Evolutionary conservation across 2,797 vertebrate species (phyloP), one percentile per base, ranked within the genome.

Genomic region (Sebastiscus tertius): DNA sequence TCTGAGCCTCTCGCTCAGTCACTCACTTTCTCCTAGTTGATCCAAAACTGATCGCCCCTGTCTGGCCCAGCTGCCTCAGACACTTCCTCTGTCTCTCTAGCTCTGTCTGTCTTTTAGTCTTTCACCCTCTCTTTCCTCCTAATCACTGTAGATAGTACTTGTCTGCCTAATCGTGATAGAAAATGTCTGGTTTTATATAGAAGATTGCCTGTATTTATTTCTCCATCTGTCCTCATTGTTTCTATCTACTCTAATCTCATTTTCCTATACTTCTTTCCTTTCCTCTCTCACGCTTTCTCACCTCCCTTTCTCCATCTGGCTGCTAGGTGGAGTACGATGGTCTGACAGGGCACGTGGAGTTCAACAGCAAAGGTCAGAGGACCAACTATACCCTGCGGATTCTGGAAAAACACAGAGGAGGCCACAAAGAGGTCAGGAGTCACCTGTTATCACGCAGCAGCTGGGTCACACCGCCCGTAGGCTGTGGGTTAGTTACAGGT

Each of bases 341-440:
- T 82, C 94, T 98, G 93, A 98, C 97, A 0, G 97, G 97, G 10
- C 95, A 95, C 2, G 97, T 98, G 31, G 97, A 98, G 91, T 98
- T 98, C 93, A 98, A 98, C 96, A 98, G 97, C 94, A 98, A 98
- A 95, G 97, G 97, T 73, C 97, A 98, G 92, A 96, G 97, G 87
- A 98, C 97, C 89, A 98, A 98, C 95, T 98, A 98, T 87, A 97
- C 97, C 65, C 92, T 98, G 86, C 93, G 96, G 82, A 97, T 98
- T 90, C 93, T 98, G 87, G 97, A 98, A 92, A 98, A 97, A 89
- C 96, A 97, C 79, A 92, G 94, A 64, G 94, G 96, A 80, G 97
- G 97, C 72, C 97, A 98, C 90, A 97, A 97, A 77, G 96, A 98
- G 97, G 98, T 97, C 88, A 96, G 96, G 54, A 90, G 80, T 87